Conservation (phyloP, 2,888 invertebrate genomes). For the Priocnemis perturbator region DNA sequence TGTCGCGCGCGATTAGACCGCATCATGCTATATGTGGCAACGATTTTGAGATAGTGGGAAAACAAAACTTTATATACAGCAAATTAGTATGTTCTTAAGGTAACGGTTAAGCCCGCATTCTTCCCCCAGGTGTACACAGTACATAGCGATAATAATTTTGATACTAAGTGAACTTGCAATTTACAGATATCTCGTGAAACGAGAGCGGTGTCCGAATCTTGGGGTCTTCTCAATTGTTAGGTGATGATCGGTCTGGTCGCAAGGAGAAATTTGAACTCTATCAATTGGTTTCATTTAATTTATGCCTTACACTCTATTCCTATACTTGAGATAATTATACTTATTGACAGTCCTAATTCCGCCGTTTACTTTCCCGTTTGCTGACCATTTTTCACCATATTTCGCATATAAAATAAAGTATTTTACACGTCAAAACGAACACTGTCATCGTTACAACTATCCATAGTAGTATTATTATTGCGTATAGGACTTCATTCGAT, state of each 20-base stretch:
- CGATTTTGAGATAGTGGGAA: conserved; percentile 17
- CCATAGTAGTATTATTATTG: conserved; percentile 47
- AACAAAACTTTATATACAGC: conserved; percentile 45
- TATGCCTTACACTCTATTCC: conserved; percentile 43
- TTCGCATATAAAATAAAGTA: conserved; percentile 60
- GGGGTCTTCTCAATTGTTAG: conserved; percentile 2
- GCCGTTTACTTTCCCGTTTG: conserved; percentile 20
- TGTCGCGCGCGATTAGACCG: not conserved
- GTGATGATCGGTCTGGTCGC: conserved; percentile 30
- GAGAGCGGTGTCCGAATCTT: conserved; percentile 22
- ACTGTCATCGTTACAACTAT: conserved; percentile 26
- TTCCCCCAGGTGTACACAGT: conserved; percentile 1
- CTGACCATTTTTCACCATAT: conserved; percentile 33
- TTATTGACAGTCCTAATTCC: conserved; percentile 29
- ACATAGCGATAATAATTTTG: not conserved
- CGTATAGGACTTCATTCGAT: conserved; percentile 51
- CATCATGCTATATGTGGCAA: not conserved
- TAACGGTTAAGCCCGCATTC: not conserved
- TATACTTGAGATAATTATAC: conserved; percentile 37
- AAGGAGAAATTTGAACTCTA: conserved; percentile 35
- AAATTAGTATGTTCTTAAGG: conserved; percentile 26
- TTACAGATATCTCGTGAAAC: conserved; percentile 20
- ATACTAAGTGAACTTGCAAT: conserved; percentile 10
- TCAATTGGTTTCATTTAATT: conserved; percentile 36
- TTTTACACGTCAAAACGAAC: conserved; percentile 60